phyloP scores from a whole-genome alignment of 2,113 vertebrate genomes.

The Atherinomorus stipes region DNA sequence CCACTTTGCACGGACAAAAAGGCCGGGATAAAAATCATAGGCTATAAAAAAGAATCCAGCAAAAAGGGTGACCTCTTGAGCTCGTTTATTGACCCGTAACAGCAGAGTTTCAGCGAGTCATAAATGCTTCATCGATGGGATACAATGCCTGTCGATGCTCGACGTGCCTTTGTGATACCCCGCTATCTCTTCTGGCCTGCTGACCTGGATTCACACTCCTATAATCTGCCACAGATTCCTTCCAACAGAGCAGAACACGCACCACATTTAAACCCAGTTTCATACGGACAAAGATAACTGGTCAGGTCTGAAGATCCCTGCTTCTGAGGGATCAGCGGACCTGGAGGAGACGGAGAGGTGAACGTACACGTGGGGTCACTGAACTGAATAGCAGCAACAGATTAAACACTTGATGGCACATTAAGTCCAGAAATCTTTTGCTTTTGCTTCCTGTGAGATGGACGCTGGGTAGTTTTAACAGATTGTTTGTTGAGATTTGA shows the following conservation, averaged over 20 bases:
- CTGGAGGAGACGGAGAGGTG: not conserved
- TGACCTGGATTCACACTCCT: constrained; percentile 48
- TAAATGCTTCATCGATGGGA: constrained; percentile 38
- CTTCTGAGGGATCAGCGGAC: not conserved
- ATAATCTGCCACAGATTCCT: constrained; percentile 23
- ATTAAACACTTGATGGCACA: too few species aligned
- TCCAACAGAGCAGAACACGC: not conserved
- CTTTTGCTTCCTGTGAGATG: too few species aligned
- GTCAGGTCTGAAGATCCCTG: not conserved
- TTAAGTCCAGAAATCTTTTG: not conserved
- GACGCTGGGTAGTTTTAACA: too few species aligned
- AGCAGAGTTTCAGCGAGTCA: constrained; percentile 11
- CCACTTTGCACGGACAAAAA: constrained; percentile 33
- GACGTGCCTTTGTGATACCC: constrained; percentile 22
- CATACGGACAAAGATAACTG: constrained; percentile 3
- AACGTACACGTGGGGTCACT: not conserved
- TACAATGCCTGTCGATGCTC: constrained; percentile 6
- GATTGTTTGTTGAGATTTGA: too few species aligned
- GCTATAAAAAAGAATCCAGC: constrained; percentile 1
- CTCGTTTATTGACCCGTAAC: constrained; percentile 44
- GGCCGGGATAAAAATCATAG: constrained; percentile 30
- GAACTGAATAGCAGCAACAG: constrained; percentile 1
- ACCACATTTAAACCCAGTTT: constrained; percentile 1
- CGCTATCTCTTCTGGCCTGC: constrained; percentile 32
- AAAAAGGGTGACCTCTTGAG: constrained; percentile 39